These are phyloP conservation scores for Aphelocoma californica DNA, from an alignment of 2,797 vertebrate genomes.

Conservation along the genomic window DNA sequence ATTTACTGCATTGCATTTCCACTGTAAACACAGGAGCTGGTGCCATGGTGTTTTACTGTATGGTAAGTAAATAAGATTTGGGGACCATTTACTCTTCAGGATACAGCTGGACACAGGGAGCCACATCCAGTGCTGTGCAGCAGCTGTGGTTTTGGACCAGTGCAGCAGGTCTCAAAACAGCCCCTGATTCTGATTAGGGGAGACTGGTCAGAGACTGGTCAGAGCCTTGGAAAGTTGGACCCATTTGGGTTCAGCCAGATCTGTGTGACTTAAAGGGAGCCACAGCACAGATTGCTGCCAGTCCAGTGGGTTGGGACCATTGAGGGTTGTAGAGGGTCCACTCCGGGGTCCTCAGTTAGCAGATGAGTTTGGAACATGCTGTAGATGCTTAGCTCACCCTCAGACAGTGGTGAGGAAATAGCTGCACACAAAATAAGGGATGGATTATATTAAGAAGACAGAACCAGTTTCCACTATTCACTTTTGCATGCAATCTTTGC, in stretches of 20 bases:
- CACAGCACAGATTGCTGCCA: not conserved
- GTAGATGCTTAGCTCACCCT: not conserved
- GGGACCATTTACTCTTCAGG: not conserved
- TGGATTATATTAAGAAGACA: not conserved
- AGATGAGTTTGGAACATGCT: not conserved
- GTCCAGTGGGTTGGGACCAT: not conserved
- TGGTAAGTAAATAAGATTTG: constrained; percentile 68
- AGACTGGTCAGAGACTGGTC: not conserved
- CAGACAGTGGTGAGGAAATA: not conserved
- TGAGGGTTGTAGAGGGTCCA: not conserved
- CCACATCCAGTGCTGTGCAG: not conserved
- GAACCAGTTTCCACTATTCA: not conserved
- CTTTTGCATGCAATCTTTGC: not conserved
- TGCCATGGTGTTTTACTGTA: constrained; percentile 66
- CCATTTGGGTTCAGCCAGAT: not conserved
- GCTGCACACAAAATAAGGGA: not conserved
- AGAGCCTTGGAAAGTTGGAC: not conserved
- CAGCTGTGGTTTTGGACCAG: not conserved
- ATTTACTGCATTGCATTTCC: constrained; percentile 79
- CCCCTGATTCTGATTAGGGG: not conserved
- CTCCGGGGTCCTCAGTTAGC: not conserved
- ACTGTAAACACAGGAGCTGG: constrained; percentile 73
- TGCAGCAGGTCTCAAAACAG: not conserved
- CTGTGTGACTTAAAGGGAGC: not conserved
- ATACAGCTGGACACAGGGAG: not conserved